Evolutionary conservation across 2,113 vertebrate species (phyloP), one percentile per base, ranked within the genome.

Genomic region (Myrmecophaga tridactyla): DNA sequence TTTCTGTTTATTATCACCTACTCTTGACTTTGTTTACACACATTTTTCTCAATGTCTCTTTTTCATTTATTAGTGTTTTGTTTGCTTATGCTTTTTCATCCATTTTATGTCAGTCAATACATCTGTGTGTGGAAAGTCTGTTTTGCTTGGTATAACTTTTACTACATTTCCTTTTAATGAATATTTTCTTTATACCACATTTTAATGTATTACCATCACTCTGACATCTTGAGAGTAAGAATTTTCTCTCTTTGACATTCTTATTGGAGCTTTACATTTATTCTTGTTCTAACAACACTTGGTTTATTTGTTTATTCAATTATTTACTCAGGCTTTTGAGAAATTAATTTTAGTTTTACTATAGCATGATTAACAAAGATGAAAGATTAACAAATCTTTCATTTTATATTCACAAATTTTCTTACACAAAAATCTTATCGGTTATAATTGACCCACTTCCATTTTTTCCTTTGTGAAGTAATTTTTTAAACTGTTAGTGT

Each of bases 51-150:
- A 78, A 8, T 60, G 46, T 3, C 25, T 46, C 21, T 92, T 75
- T 85, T 80, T 39, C 85, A n/a, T 65, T 75, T 78, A 27, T 69
- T 81, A 89, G 43, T 48, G 17, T 91, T 88, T 94, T 80, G 41
- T 62, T 95, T 89, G 13, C 58, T 73, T 88, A 48, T 53, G 17
- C 21, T 69, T 41, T 83, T 92, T 11, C 25, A 17, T 67, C 43
- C 60, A n/a, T 29, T 89, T 83, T 60, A 77, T n/a, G 76, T 80
- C 5, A 80, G 39, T 80, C 81, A 65, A 75, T 10, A 5, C 23
- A 27, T 82, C 6, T 25, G 51, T 48, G 86, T 43, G 25, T 67
- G 36, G 18, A 80, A 92, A 39, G 4, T n/a, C 29, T 51, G 4
- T 91, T 76, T 62, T 65, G 27, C 58, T 83, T 73, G 53, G 14